Conservation (phyloP, 2,113 vertebrate species). For the Chlorodrepanis virens region DNA sequence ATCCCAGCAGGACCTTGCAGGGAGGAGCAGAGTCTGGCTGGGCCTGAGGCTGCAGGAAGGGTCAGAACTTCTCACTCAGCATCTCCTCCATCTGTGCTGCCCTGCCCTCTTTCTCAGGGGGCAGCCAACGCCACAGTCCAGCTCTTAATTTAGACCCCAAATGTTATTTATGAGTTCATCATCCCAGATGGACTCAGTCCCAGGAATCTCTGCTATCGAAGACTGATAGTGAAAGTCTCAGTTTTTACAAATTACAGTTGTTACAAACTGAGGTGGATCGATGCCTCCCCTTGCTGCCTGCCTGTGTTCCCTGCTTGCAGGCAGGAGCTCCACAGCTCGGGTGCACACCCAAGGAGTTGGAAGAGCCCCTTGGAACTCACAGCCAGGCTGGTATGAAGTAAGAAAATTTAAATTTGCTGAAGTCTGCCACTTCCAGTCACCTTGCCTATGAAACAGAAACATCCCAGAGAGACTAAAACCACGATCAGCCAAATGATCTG, state of each 20-base stretch:
- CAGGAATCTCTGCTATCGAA: not conserved
- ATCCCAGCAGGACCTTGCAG: not conserved
- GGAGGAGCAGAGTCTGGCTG: not conserved
- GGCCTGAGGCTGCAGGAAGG: not conserved
- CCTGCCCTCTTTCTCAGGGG: not conserved
- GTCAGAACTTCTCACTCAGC: not conserved
- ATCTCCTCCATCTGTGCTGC: constrained; percentile 26
- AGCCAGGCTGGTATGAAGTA: not conserved
- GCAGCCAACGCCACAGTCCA: not conserved
- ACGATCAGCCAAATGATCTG: not conserved
- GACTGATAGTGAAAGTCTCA: not conserved
- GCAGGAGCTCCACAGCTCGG: not conserved
- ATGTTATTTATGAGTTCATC: not conserved
- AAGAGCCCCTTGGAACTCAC: not conserved
- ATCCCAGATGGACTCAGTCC: not conserved
- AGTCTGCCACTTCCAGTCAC: not conserved
- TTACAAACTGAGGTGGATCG: not conserved
- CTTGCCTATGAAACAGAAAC: not conserved
- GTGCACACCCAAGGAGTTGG: not conserved
- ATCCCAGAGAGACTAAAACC: not conserved
- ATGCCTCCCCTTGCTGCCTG: not conserved
- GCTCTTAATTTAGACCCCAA: constrained; percentile 43
- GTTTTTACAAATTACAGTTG: not conserved
- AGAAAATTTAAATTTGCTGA: not conserved
- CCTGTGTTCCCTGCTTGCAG: not conserved